phyloP scores from a whole-genome alignment of 2,113 vertebrate genomes.

The Gopherus evgoodei region DNA sequence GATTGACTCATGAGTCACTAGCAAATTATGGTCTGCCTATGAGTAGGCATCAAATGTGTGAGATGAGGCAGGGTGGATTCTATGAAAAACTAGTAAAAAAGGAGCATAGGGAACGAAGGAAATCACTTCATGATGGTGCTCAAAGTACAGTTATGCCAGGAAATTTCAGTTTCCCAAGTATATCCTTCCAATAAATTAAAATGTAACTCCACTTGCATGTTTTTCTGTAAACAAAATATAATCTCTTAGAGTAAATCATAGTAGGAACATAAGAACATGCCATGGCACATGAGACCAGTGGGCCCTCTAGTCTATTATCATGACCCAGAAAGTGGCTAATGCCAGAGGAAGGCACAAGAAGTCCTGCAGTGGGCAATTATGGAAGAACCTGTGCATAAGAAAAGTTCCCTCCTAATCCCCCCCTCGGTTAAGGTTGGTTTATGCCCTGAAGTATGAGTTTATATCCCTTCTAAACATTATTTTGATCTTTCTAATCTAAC shows the following conservation, averaged over 20 bases:
- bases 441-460: background rate
- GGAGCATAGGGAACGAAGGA: background rate
- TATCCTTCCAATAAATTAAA: background rate
- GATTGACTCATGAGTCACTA: constrained; percentile 22
- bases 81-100: background rate
- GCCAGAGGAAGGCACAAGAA: background rate
- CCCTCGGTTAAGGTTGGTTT: background rate
- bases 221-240: background rate
- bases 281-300: rapidly evolving
- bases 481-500: background rate
- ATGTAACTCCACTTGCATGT: background rate
- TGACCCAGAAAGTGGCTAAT: background rate
- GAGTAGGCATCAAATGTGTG: background rate
- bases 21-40: background rate
- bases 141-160: rapidly evolving
- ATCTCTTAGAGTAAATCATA: background rate
- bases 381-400: background rate
- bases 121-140: background rate
- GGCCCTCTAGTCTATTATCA: background rate
- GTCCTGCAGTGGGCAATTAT: background rate
- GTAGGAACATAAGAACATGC: background rate
- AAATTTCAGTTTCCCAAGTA: background rate
- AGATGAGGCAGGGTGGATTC: background rate
- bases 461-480: background rate
- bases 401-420: background rate